These are phyloP conservation scores for Galeopsomyia nigrocyanea DNA, from an alignment of 2,888 invertebrate genomes.

Conservation along the genomic window DNA sequence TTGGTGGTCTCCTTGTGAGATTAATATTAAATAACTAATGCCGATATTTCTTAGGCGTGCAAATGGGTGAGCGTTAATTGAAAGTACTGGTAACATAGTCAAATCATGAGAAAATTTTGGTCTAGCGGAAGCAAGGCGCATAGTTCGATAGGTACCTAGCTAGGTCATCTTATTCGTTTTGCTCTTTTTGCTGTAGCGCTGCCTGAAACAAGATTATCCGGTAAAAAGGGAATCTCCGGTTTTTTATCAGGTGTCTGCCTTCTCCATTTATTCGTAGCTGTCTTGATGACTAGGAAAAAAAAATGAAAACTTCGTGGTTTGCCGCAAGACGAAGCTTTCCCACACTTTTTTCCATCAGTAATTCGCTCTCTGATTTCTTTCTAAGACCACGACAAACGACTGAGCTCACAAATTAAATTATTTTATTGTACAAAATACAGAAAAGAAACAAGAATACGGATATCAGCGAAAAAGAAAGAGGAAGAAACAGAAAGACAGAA, in stretches of 20 bases:
- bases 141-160: slow-evolving; percentile 56
- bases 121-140: slow-evolving; percentile 55
- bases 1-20: no score
- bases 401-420: no score
- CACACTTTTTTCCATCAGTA: slow-evolving; percentile 45
- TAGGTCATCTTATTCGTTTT: slow-evolving; percentile 55
- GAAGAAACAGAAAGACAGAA: no score
- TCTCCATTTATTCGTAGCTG: slow-evolving; percentile 18
- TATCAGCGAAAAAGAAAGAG: no score
- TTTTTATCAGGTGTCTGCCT: slow-evolving; percentile 15
- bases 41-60: no score
- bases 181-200: slow-evolving; percentile 46
- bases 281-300: slow-evolving; percentile 8
- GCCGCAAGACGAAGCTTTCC: slow-evolving; percentile 40
- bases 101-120: slow-evolving; percentile 48
- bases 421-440: no score
- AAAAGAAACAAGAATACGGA: no score
- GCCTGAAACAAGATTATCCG: slow-evolving; percentile 31
- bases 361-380: no score
- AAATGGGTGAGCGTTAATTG: slow-evolving; percentile 12
- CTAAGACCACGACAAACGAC: no score
- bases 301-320: slow-evolving; percentile 35
- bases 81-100: slow-evolving; percentile 10
- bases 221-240: slow-evolving; percentile 35
- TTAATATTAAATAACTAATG: no score